Conservation (phyloP, 2,888 invertebrate genomes). For the Nymphalis urticae region DNA sequence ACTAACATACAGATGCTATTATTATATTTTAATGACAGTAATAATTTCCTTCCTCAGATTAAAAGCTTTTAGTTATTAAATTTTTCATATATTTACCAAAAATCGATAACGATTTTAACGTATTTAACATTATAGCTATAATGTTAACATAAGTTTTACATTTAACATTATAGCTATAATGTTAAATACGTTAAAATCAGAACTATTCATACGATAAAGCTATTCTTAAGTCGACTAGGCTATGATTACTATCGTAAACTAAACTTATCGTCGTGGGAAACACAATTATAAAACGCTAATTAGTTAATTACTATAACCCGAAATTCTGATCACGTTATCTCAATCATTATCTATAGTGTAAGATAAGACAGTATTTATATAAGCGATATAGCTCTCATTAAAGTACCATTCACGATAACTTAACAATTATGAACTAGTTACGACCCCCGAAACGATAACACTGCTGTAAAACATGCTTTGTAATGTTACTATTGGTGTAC, state of each 20-base stretch:
- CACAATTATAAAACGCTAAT: slow-evolving; percentile 27
- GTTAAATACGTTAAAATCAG: too few species aligned
- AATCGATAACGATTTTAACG: too few species aligned
- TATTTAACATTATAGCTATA: too few species aligned
- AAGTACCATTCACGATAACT: slow-evolving; percentile 62
- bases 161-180: too few species aligned
- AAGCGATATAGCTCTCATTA: slow-evolving; percentile 58
- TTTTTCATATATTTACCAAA: too few species aligned
- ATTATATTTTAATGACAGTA: too few species aligned
- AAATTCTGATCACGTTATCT: slow-evolving; percentile 38
- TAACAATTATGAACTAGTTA: slow-evolving; percentile 58
- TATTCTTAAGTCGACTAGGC: slow-evolving; percentile 3
- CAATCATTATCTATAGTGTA: slow-evolving; percentile 5
- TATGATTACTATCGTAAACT: slow-evolving; percentile 12
- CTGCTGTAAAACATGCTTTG: slow-evolving; percentile 24
- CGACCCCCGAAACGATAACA: slow-evolving; percentile 42
- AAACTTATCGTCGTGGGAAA: slow-evolving; percentile 22
- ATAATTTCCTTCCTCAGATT: too few species aligned
- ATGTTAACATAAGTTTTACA: too few species aligned
- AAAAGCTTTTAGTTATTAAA: too few species aligned
- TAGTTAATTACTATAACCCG: slow-evolving; percentile 29
- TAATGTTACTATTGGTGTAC: slow-evolving; percentile 28
- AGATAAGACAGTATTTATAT: slow-evolving; percentile 59
- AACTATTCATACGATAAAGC: too few species aligned
- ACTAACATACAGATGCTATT: too few species aligned